These are phyloP conservation scores for Dicranocentrus wangi DNA, from an alignment of 2,888 invertebrate genomes.

Conservation along the genomic window DNA sequence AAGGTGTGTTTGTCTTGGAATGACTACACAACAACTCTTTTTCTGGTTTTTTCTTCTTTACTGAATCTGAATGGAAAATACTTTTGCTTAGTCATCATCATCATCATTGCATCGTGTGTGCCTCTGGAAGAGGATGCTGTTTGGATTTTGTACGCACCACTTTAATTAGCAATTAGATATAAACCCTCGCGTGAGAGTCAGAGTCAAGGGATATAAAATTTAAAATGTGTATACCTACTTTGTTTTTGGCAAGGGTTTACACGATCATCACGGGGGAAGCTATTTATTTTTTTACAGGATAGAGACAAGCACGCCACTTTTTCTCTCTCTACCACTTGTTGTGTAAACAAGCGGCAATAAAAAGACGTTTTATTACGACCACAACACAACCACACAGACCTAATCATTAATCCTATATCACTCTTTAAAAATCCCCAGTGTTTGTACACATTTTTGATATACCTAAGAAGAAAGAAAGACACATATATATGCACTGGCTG, in stretches of 20 bases:
- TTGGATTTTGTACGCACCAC: not conserved
- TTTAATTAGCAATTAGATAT: slow-evolving; percentile 49
- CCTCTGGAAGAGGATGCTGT: slow-evolving; percentile 1
- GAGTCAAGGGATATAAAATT: not conserved
- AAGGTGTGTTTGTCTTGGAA: not conserved
- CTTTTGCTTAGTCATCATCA: not conserved
- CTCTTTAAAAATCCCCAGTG: not conserved
- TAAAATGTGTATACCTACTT: not conserved
- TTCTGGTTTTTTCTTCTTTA: too few species aligned
- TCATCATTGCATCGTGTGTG: not conserved
- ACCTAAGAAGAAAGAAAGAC: not conserved
- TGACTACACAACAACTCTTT: not conserved
- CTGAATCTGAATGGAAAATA: slow-evolving; percentile 6
- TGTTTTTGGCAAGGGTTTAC: not conserved
- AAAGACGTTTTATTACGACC: slow-evolving; percentile 7
- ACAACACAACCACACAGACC: not conserved
- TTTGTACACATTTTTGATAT: not conserved
- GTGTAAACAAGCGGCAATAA: slow-evolving; percentile 21
- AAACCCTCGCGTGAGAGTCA: not conserved
- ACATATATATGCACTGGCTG: too few species aligned
- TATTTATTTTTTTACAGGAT: too few species aligned
- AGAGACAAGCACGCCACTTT: too few species aligned
- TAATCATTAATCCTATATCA: slow-evolving; percentile 12
- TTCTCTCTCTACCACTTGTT: too few species aligned
- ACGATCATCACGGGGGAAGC: too few species aligned